Evolutionary conservation across 2,888 invertebrate genomes (phyloP).

Genomic region (Amphiduros pacificus): DNA sequence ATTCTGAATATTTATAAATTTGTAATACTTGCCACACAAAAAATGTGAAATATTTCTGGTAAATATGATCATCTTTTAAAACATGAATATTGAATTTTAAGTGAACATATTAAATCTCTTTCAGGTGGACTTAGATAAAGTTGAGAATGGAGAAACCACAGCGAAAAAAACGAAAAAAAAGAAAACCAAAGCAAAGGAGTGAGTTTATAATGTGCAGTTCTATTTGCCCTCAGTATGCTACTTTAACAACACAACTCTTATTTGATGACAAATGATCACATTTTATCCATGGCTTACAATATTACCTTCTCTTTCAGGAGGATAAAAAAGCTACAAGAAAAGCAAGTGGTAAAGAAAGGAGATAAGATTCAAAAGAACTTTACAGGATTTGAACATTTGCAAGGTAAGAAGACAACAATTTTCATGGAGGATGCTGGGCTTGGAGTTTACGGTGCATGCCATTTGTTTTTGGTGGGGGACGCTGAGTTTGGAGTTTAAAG

Average conservation of each 20-base stretch:
- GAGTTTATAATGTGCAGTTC: neutral
- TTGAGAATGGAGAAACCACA: slow-evolving; percentile 23
- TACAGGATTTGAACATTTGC: slow-evolving; percentile 32
- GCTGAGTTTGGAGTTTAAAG: too few species aligned
- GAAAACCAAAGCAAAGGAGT: slow-evolving; percentile 33
- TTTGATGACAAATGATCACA: too few species aligned
- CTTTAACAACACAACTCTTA: too few species aligned
- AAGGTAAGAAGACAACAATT: slow-evolving; percentile 25
- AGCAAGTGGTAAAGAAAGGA: slow-evolving; percentile 34
- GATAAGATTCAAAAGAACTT: slow-evolving; percentile 28
- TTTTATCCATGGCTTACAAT: too few species aligned
- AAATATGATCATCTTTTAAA: neutral
- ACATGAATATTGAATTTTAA: neutral
- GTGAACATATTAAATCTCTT: neutral
- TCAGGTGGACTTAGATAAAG: slow-evolving; percentile 27
- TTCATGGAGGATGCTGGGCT: too few species aligned
- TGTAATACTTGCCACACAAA: too few species aligned
- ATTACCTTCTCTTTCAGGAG: slow-evolving; percentile 24
- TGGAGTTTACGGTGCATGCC: too few species aligned
- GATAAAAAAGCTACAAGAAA: slow-evolving; percentile 25
- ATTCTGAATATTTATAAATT: too few species aligned
- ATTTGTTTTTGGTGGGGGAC: too few species aligned
- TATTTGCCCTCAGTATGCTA: neutral
- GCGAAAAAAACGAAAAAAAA: slow-evolving; percentile 27
- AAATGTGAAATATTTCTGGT: too few species aligned